A percentile compares a stretch with the other conserved stretches of the same genome.
Conservation (phyloP, 2,888 invertebrate species). For the Nebria brevicollis region DNA sequence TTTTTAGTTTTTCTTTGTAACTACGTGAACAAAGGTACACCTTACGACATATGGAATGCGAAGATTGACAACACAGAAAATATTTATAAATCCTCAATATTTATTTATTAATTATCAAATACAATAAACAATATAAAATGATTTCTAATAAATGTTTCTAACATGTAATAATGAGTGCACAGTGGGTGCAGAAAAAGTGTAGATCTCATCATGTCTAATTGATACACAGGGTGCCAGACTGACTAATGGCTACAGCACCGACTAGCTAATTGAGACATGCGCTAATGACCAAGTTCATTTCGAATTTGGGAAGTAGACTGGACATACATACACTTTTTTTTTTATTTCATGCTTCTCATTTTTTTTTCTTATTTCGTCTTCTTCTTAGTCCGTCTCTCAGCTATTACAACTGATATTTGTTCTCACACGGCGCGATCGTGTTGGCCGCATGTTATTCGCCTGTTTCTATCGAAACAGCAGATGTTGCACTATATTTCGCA, state of each 20-base stretch:
- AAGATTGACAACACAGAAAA: not conserved
- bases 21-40: not conserved
- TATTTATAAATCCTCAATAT: not conserved
- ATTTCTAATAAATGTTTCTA: too few species aligned
- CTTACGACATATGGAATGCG: not conserved
- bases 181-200: not conserved
- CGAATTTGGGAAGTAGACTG: not conserved
- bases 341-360: not conserved
- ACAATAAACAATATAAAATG: not conserved
- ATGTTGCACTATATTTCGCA: not conserved
- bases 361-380: not conserved
- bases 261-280: not conserved
- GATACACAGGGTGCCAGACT: slow-evolving; percentile 1
- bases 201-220: slow-evolving; percentile 1
- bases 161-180: not conserved
- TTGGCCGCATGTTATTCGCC: not conserved
- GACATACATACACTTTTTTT: not conserved
- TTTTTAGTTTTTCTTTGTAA: not conserved
- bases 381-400: too few species aligned
- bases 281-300: slow-evolving; percentile 1
- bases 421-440: not conserved
- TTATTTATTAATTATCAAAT: not conserved
- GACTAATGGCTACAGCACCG: not conserved
- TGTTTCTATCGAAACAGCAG: not conserved
- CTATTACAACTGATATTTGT: not conserved